A percentile compares a stretch with the other conserved stretches of the same genome.
Evolutionary conservation across 2,113 vertebrate genomes (phyloP).

Genomic region (Cynoglossus semilaevis): DNA sequence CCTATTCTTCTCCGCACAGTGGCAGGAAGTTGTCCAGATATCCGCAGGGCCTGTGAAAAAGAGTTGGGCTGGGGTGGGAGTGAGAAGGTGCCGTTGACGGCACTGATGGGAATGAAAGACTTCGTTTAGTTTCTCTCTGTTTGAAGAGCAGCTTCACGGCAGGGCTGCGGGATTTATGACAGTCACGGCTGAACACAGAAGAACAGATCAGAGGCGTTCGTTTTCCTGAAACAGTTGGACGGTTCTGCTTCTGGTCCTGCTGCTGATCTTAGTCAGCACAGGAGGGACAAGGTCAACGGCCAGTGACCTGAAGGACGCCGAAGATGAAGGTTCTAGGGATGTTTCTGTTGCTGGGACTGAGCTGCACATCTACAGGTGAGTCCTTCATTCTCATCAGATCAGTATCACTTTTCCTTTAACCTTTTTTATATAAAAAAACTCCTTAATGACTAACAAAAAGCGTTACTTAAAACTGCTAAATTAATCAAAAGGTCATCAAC

Average conservation of each 20-base stretch:
- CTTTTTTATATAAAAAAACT: too few species aligned
- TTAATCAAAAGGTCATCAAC: too few species aligned
- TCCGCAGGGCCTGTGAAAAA: slow-evolving; percentile 73
- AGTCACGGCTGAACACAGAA: neutral
- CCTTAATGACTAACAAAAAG: too few species aligned
- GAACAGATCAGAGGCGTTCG: slow-evolving; percentile 4
- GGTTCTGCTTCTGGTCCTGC: neutral
- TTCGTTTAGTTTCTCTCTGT: slow-evolving; percentile 27
- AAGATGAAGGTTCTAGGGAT: slow-evolving; percentile 47
- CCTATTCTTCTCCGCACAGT: slow-evolving; percentile 80
- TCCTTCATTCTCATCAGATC: too few species aligned
- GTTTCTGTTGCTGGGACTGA: slow-evolving; percentile 63
- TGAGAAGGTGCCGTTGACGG: slow-evolving; percentile 28
- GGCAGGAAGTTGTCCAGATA: slow-evolving; percentile 81
- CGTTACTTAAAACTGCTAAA: neutral
- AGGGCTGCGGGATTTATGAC: neutral
- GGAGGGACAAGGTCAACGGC: slow-evolving; percentile 1
- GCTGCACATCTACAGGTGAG: slow-evolving; percentile 68
- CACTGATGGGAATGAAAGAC: slow-evolving; percentile 29
- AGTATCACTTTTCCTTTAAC: neutral
- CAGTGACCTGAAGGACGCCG: neutral
- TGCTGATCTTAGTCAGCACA: neutral
- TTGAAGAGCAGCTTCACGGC: slow-evolving; percentile 9
- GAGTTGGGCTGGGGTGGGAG: slow-evolving; percentile 43
- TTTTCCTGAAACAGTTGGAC: slow-evolving; percentile 11